A percentile compares a stretch with the other conserved stretches of the same genome.
phyloP scores from a whole-genome alignment of 2,888 invertebrate species.

The Dryadula phaetusa region DNA sequence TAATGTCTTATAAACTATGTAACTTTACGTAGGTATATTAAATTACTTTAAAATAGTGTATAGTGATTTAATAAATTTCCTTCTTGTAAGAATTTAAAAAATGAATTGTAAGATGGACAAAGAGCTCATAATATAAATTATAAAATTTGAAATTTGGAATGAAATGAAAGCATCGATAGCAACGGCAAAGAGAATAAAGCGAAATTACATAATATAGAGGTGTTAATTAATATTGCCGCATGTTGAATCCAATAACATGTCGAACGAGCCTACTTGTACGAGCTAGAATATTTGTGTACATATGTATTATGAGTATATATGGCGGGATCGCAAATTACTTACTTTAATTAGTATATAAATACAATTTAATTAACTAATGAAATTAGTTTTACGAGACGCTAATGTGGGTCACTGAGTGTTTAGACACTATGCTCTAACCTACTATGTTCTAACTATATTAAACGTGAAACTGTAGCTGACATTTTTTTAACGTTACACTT shows the following conservation, averaged over 20 bases:
- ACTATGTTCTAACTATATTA: too few species aligned
- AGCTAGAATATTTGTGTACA: not conserved
- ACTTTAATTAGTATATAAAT: not conserved
- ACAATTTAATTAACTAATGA: not conserved
- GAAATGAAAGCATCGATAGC: not conserved
- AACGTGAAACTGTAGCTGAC: too few species aligned
- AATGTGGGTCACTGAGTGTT: too few species aligned
- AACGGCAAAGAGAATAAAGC: not conserved
- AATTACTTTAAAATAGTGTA: too few species aligned
- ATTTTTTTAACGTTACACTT: too few species aligned
- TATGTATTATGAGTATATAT: too few species aligned
- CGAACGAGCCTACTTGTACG: slow-evolving; percentile 17
- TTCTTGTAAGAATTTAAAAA: too few species aligned
- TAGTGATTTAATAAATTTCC: too few species aligned
- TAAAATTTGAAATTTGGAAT: too few species aligned
- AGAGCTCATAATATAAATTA: too few species aligned
- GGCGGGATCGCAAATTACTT: not conserved
- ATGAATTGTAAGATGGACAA: too few species aligned
- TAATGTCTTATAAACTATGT: slow-evolving; percentile 2
- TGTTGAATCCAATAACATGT: slow-evolving; percentile 13
- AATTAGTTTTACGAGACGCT: not conserved
- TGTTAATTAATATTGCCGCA: slow-evolving; percentile 22
- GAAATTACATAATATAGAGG: not conserved
- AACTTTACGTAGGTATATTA: not conserved
- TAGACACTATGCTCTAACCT: too few species aligned